Conservation (phyloP, 2,797 vertebrate genomes). For the Telmatherina bonti region DNA sequence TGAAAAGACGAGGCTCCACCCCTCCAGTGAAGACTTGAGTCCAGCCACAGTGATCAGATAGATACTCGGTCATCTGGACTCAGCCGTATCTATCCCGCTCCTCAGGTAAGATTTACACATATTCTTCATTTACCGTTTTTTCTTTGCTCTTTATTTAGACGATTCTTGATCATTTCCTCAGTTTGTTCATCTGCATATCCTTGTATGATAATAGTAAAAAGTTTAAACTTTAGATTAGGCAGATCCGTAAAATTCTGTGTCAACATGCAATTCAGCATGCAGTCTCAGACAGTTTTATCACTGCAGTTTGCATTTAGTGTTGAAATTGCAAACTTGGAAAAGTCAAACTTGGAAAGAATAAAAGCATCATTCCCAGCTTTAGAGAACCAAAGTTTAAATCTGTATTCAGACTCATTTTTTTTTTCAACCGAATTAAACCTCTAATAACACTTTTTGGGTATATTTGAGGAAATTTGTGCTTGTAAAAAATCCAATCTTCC, state of each 20-base stretch:
- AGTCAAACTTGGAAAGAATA: too few relatives aligned
- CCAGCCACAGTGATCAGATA: neutral
- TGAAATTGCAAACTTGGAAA: neutral
- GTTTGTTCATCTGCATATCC: neutral
- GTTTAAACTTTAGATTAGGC: neutral
- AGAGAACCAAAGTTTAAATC: neutral
- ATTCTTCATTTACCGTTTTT: neutral
- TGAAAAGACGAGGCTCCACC: slow-evolving; percentile 53
- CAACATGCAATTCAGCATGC: too few relatives aligned
- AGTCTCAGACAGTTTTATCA: neutral
- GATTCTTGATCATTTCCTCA: neutral
- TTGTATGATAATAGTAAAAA: neutral
- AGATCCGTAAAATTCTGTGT: neutral
- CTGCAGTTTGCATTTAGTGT: neutral
- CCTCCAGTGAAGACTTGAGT: neutral
- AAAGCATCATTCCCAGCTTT: too few relatives aligned
- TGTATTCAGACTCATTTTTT: neutral
- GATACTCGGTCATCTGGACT: slow-evolving; percentile 19
- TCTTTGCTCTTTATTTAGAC: neutral
- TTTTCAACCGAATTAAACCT: neutral
- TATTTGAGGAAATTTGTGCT: neutral
- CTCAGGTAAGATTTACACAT: slow-evolving; percentile 47
- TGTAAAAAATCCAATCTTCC: neutral
- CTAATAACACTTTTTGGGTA: neutral
- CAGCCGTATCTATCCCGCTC: slow-evolving; percentile 12